Evolutionary conservation across 2,797 vertebrate species (phyloP).

Genomic region (Sebastes hubbsi): DNA sequence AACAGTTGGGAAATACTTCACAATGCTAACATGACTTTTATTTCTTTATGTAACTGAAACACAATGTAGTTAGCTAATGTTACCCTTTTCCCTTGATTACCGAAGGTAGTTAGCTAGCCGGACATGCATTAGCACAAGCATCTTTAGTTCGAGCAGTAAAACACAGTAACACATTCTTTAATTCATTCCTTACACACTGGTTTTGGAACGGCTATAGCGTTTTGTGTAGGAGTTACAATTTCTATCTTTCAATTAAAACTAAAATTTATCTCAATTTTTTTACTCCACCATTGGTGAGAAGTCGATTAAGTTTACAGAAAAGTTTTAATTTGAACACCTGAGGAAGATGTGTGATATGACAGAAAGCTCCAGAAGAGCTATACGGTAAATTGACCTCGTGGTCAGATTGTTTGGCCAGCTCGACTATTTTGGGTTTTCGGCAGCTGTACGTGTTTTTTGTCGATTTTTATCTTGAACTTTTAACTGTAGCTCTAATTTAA

Average conservation of each 20-base stretch:
- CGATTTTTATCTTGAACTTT: neutral
- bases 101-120: too few relatives aligned
- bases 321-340: neutral
- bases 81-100: neutral
- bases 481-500: neutral
- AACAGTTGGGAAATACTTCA: neutral
- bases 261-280: neutral
- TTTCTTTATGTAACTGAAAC: neutral
- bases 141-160: neutral
- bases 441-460: neutral
- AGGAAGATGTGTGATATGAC: neutral
- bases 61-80: neutral
- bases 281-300: neutral
- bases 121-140: neutral
- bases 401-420: neutral
- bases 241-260: neutral
- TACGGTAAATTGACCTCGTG: neutral
- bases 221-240: neutral
- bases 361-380: neutral
- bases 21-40: neutral
- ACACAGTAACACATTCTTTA: neutral
- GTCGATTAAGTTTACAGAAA: neutral
- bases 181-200: neutral
- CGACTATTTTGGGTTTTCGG: neutral
- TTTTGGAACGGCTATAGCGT: neutral